Conservation (phyloP, 2,113 vertebrate species). For the Coptodon bakossiorum region DNA sequence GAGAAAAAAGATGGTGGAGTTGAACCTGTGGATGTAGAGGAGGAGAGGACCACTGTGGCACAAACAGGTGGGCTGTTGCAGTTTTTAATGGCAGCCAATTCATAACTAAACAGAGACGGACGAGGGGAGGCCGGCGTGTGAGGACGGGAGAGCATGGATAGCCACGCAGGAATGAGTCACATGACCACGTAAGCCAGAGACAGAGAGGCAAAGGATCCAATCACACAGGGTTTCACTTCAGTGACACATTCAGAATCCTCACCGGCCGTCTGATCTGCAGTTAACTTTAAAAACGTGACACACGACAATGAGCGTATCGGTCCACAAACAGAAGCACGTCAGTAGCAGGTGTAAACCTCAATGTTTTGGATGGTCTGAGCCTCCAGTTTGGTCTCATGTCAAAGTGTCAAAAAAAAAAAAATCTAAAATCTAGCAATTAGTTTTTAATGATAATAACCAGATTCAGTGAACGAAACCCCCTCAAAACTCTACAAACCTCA, state of each 20-base stretch:
- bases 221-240: background rate
- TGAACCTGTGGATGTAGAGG: constrained; percentile 20
- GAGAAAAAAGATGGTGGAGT: constrained; percentile 25
- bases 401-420: background rate
- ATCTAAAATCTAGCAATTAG: background rate
- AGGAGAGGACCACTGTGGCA: constrained; percentile 24
- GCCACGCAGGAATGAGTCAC: background rate
- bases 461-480: background rate
- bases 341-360: background rate
- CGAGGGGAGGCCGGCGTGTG: background rate
- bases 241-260: background rate
- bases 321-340: background rate
- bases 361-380: background rate
- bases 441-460: background rate
- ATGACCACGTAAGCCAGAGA: background rate
- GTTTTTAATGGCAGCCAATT: background rate
- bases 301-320: background rate
- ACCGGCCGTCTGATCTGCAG: background rate
- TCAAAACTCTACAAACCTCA: background rate
- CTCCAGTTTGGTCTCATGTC: background rate
- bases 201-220: background rate
- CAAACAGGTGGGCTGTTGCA: background rate
- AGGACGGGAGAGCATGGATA: background rate
- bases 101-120: background rate
- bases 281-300: accelerated